Percentiles rank a stretch among this genome's conserved stretches.
Conservation (phyloP, 2,888 invertebrate genomes). For the Cybosia mesomella region DNA sequence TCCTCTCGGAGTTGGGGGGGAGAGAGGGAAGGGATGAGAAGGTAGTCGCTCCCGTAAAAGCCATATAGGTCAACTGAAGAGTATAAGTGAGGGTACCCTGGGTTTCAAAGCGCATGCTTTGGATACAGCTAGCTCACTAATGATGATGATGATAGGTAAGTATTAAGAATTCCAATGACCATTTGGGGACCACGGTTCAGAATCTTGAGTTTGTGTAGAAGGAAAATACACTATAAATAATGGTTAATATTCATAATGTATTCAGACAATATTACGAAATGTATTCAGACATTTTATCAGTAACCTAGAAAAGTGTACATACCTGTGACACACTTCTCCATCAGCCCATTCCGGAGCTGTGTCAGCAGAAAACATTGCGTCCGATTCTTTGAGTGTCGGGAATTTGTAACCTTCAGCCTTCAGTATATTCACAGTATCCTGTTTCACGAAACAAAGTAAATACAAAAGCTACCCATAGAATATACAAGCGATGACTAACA, state of each 20-base stretch:
- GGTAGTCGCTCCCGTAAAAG: not conserved
- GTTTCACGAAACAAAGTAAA: conserved; percentile 50
- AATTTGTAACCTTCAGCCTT: conserved; percentile 98
- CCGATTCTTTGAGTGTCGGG: conserved; percentile 96
- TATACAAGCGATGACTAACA: conserved; percentile 23
- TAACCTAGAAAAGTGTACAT: conserved; percentile 28
- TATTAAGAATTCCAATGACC: not conserved
- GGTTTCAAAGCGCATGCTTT: too few species aligned
- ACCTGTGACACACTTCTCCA: conserved; percentile 96
- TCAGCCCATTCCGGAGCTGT: conserved; percentile 99
- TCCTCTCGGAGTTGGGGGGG: too few species aligned
- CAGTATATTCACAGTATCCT: conserved; percentile 97
- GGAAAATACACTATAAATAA: not conserved
- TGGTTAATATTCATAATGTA: not conserved
- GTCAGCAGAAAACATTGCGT: conserved; percentile 99
- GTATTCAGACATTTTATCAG: conserved; percentile 9
- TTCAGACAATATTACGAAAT: not conserved
- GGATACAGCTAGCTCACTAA: too few species aligned
- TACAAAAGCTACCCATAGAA: conserved; percentile 1
- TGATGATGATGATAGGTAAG: not conserved
- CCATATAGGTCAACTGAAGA: not conserved
- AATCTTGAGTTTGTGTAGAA: not conserved
- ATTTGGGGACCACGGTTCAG: not conserved
- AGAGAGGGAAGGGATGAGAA: too few species aligned
- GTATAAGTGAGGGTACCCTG: not conserved